phyloP scores from a whole-genome alignment of 1,140 invertebrate species.

The Drosophila gunungcola region DNA sequence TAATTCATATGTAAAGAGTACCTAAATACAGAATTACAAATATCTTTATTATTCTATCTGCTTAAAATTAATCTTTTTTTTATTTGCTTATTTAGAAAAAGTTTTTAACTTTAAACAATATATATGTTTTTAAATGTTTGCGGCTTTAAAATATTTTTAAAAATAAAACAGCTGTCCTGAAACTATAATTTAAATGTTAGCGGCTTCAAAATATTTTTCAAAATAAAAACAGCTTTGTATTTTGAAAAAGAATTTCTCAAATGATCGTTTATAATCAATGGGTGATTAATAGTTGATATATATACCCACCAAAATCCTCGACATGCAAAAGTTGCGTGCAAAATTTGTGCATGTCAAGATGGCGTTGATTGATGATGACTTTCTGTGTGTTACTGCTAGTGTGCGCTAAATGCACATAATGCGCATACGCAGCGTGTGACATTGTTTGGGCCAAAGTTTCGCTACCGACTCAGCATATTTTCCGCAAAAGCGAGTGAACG shows the following conservation, averaged over 20 bases:
- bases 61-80: too few species aligned
- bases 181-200: too few species aligned
- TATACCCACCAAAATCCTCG: not conserved
- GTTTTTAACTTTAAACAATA: too few species aligned
- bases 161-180: too few species aligned
- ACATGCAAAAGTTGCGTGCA: conserved; percentile 47
- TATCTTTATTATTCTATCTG: too few species aligned
- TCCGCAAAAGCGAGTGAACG: conserved; percentile 10
- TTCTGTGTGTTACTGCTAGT: conserved; percentile 11
- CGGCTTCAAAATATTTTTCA: too few species aligned
- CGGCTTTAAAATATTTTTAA: too few species aligned
- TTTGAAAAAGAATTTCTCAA: not conserved
- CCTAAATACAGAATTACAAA: too few species aligned
- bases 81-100: too few species aligned
- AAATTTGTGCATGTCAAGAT: conserved; percentile 54
- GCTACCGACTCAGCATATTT: conserved; percentile 39
- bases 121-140: too few species aligned
- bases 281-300: not conserved
- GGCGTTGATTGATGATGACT: conserved; percentile 60
- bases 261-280: not conserved
- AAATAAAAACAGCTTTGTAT: too few species aligned
- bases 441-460: conserved; percentile 21
- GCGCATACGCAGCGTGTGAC: conserved; percentile 72
- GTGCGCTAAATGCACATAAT: conserved; percentile 57
- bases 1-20: too few species aligned